Conservation (phyloP, 2,797 vertebrate genomes). For the Cottoperca gobio region DNA sequence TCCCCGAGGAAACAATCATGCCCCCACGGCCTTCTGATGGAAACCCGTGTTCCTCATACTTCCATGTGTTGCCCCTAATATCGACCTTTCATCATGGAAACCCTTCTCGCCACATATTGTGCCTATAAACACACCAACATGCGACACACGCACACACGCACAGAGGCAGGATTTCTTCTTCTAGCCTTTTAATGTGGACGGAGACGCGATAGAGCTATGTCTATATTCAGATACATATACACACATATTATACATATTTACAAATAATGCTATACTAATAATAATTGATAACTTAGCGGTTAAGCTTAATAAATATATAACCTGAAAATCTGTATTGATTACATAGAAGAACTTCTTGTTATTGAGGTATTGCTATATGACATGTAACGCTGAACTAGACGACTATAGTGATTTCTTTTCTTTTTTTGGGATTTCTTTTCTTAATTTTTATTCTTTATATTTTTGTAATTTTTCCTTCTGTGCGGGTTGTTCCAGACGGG, state of each 20-base stretch:
- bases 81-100: slow-evolving; percentile 27
- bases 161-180: slow-evolving; percentile 66
- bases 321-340: slow-evolving; percentile 87
- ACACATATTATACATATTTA: slow-evolving; percentile 84
- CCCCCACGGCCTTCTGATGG: slow-evolving; percentile 43
- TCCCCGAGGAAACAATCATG: background rate
- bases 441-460: slow-evolving; percentile 56
- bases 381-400: slow-evolving; percentile 88
- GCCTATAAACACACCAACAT: slow-evolving; percentile 71
- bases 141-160: slow-evolving; percentile 45
- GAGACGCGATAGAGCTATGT: slow-evolving; percentile 72
- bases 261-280: slow-evolving; percentile 85
- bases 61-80: slow-evolving; percentile 23
- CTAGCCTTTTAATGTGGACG: slow-evolving; percentile 75
- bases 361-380: slow-evolving; percentile 88
- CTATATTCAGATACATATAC: slow-evolving; percentile 78
- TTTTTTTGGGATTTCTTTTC: slow-evolving; percentile 22
- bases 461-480: slow-evolving; percentile 74
- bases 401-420: slow-evolving; percentile 78
- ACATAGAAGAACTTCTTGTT: slow-evolving; percentile 87
- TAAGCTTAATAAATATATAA: slow-evolving; percentile 90
- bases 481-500: slow-evolving; percentile 83
- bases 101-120: slow-evolving; percentile 67
- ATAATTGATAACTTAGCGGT: slow-evolving; percentile 90
- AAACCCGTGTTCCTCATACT: slow-evolving; percentile 42